These are phyloP conservation scores for Nothocercus nigrocapillus DNA, from an alignment of 2,113 vertebrate genomes.

Conservation along the genomic window DNA sequence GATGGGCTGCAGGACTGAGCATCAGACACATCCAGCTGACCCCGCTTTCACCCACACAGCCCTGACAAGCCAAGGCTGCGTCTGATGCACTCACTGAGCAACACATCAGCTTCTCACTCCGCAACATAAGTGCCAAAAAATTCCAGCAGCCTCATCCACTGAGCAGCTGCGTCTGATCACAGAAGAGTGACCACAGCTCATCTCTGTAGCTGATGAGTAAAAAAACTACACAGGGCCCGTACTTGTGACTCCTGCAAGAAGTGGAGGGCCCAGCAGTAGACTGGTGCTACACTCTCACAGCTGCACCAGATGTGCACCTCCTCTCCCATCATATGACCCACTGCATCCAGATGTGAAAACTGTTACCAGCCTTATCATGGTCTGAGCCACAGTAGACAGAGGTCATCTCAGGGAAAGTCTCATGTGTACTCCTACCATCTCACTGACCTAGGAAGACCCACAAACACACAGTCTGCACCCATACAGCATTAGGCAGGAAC, in stretches of 20 bases:
- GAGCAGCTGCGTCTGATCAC: not conserved
- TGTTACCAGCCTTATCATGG: not conserved
- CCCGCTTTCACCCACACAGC: not conserved
- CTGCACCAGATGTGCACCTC: not conserved
- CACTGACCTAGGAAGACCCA: not conserved
- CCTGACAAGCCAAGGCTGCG: too few relatives aligned
- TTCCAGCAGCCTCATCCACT: not conserved
- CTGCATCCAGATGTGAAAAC: not conserved
- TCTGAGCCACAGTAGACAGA: not conserved
- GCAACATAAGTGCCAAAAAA: not conserved
- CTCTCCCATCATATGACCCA: not conserved
- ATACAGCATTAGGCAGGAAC: not conserved
- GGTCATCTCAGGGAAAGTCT: not conserved
- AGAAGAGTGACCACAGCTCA: not conserved
- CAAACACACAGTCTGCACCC: not conserved
- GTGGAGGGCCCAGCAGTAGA: not conserved
- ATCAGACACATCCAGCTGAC: accelerated
- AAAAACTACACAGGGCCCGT: not conserved
- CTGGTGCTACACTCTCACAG: not conserved
- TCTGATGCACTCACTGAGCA: not conserved
- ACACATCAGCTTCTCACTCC: not conserved
- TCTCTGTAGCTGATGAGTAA: not conserved
- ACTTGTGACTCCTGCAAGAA: not conserved
- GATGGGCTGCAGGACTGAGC: not conserved
- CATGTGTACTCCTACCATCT: not conserved